Evolutionary conservation across 2,113 vertebrate genomes (phyloP).

Genomic region (Petaurus breviceps): DNA sequence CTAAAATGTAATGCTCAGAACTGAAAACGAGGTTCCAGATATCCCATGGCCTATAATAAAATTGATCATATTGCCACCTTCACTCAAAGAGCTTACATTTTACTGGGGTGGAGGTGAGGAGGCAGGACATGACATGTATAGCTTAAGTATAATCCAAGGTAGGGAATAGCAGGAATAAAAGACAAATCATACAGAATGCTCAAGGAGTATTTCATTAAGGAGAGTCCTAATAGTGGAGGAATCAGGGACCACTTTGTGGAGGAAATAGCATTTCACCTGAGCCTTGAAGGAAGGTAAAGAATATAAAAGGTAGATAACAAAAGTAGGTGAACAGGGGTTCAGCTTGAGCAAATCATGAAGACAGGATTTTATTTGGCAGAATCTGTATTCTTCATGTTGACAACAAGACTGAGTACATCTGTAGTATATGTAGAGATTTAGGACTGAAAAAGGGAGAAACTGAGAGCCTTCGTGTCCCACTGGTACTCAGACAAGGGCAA

Average conservation of each 20-base stretch:
- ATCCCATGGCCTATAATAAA: no score
- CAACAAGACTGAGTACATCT: neutral
- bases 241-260: no score
- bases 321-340: neutral
- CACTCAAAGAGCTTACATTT: neutral
- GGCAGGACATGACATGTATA: neutral
- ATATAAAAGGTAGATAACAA: no score
- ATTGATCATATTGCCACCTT: neutral
- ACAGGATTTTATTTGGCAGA: neutral
- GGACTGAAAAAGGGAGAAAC: neutral
- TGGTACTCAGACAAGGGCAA: neutral
- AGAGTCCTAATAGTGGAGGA: no score
- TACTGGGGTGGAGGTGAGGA: neutral
- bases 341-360: neutral
- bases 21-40: no score
- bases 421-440: neutral
- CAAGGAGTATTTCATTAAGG: no score
- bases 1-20: no score
- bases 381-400: neutral
- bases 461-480: neutral
- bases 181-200: no score
- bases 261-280: no score
- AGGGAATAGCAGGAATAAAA: neutral
- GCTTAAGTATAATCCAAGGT: neutral
- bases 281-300: no score